Evolutionary conservation across 2,797 vertebrate genomes (phyloP), one percentile per base, ranked within the genome.

Genomic region (Etheostoma nigrum): DNA sequence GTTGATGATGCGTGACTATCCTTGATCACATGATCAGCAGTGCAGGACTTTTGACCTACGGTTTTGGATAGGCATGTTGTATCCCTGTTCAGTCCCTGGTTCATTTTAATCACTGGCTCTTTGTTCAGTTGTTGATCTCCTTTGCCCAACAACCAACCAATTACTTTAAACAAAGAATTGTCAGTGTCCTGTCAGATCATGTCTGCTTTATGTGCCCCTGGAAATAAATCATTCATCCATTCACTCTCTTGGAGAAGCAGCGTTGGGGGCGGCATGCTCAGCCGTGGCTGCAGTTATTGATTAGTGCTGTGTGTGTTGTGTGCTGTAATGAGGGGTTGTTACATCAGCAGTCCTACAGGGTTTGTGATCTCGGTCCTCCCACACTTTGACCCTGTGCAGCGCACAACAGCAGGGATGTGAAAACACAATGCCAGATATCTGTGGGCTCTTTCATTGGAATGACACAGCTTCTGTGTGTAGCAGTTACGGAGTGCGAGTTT

Each of bases 91-190:
- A 65, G 52, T 67, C 72, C 60, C 58, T 67, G 74, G 69, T 84
- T 90, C 12, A 77, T 83, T 92, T 67, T 70, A 78, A 88, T 86
- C 83, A 73, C 68, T 33, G 68, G 21, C 77, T 76, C 77, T 83
- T 53, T 76, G 67, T 76, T 83, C 12, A 65, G 6, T 57, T 49
- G 89, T 90, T 63, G 88, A 91, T 88, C 72, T 21, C 48, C 36
- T 83, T 52, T 57, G 57, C 51, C 59, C 59, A 80, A 81, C 68
- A 69, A 83, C 64, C 42, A 78, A 77, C 66, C 87, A 89, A 88
- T 93, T 88, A 89, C 67, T 76, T 73, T 53, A 62, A 78, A 61
- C 78, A 76, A 74, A 82, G 74, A 74, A 54, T 51, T 4, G 64
- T 74, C 72, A 2, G 66, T 51, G 63, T 80, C 23, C 73, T 65